A percentile compares a stretch with the other conserved stretches of the same genome.
Conservation (phyloP, 2,113 vertebrate genomes). For the Nycticebus coucang region DNA sequence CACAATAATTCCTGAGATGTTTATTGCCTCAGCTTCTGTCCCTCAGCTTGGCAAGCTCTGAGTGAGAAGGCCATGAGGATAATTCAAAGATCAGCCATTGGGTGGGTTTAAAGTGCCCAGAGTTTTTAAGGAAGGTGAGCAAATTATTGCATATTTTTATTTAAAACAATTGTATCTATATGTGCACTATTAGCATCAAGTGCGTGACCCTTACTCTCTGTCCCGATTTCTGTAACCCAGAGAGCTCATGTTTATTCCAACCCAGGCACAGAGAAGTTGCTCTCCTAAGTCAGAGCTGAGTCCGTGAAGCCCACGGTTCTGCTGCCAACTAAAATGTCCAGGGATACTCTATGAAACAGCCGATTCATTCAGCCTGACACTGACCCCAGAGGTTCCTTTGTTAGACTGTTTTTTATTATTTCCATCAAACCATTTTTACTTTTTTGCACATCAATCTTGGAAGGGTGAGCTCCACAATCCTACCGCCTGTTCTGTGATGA, state of each 20-base stretch:
- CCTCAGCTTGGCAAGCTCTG: neutral
- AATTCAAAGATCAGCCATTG: neutral
- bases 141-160: neutral
- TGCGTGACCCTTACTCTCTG: fast-evolving
- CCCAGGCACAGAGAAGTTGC: neutral
- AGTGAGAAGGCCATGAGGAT: neutral
- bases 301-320: neutral
- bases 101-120: neutral
- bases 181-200: neutral
- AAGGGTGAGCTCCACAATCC: fast-evolving
- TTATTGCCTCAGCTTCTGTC: slow-evolving; percentile 29
- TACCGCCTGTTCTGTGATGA: neutral
- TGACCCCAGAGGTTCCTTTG: neutral
- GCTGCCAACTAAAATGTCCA: fast-evolving
- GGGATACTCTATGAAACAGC: neutral
- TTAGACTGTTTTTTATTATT: neutral
- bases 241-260: neutral
- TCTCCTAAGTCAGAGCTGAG: neutral
- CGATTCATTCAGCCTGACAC: neutral
- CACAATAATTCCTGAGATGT: neutral
- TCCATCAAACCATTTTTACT: neutral
- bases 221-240: fast-evolving
- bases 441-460: neutral
- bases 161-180: neutral
- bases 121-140: neutral